Conservation (phyloP, 2,113 vertebrate genomes). For the Haliaeetus leucogaster region DNA sequence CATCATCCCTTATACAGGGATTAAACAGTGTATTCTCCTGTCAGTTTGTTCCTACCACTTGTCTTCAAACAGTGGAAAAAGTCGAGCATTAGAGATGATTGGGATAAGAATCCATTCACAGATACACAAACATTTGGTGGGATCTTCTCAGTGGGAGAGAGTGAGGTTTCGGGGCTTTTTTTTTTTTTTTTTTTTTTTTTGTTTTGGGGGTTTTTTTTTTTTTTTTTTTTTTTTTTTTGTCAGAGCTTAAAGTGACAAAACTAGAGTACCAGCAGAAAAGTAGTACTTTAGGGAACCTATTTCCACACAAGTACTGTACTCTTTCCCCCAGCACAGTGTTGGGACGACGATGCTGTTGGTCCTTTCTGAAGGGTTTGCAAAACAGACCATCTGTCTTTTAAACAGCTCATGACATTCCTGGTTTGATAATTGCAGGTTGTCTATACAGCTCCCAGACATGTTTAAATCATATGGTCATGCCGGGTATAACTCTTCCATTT, state of each 20-base stretch:
- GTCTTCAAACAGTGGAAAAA: background rate
- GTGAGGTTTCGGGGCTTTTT: background rate
- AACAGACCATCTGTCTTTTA: background rate
- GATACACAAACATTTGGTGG: background rate
- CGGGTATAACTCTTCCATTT: background rate
- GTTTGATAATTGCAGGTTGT: background rate
- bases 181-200: too few species aligned
- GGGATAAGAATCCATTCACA: background rate
- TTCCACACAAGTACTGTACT: background rate
- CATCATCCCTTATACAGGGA: background rate
- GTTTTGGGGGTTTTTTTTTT: too few species aligned
- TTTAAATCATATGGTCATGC: background rate
- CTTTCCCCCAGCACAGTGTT: background rate
- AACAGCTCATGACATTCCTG: rapidly evolving
- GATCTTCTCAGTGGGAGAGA: background rate
- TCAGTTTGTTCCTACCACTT: background rate
- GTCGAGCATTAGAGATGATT: background rate
- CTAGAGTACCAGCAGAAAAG: background rate
- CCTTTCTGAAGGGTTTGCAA: background rate
- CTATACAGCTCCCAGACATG: background rate
- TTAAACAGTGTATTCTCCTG: background rate
- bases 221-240: too few species aligned
- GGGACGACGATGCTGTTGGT: background rate
- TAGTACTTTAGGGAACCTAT: background rate
- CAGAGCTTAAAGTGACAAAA: background rate